Conservation (phyloP, 1,140 invertebrate species). For the Dryas iulia region DNA sequence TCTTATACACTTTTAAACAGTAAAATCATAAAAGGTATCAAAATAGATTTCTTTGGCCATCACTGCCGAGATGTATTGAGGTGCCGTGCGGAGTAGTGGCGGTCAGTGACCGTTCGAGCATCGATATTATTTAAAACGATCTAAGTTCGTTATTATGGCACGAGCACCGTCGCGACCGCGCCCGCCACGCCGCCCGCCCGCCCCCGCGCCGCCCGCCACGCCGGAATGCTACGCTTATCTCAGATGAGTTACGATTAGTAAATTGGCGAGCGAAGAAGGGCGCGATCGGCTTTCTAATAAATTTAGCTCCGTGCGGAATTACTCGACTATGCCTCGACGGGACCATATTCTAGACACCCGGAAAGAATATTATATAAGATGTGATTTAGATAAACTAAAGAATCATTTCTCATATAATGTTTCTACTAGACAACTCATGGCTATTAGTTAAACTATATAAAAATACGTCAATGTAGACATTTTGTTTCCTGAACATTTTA, state of each 20-base stretch:
- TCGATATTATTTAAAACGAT: constrained; percentile 14
- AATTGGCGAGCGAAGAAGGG: constrained; percentile 60
- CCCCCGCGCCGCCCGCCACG: background rate
- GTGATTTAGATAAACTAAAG: no score
- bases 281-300: constrained; percentile 61
- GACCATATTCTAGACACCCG: constrained; percentile 26
- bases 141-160: constrained; percentile 14
- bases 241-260: constrained; percentile 69
- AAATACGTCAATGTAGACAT: no score
- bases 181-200: constrained; percentile 10
- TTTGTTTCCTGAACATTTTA: background rate
- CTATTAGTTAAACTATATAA: no score
- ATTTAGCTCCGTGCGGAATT: constrained; percentile 50
- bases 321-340: constrained; percentile 30
- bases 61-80: no score
- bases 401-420: no score
- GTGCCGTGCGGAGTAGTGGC: background rate
- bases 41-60: no score
- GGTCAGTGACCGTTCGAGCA: constrained; percentile 8
- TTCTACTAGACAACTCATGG: no score
- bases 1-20: no score
- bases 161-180: constrained; percentile 6
- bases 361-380: background rate
- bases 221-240: constrained; percentile 47
- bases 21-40: no score